Evolutionary conservation across 30 jellyfish, hydroid and myxozoan species (phyloP), one percentile per base, ranked within the genome.

Genomic region (Phacellophora camtschatica): DNA sequence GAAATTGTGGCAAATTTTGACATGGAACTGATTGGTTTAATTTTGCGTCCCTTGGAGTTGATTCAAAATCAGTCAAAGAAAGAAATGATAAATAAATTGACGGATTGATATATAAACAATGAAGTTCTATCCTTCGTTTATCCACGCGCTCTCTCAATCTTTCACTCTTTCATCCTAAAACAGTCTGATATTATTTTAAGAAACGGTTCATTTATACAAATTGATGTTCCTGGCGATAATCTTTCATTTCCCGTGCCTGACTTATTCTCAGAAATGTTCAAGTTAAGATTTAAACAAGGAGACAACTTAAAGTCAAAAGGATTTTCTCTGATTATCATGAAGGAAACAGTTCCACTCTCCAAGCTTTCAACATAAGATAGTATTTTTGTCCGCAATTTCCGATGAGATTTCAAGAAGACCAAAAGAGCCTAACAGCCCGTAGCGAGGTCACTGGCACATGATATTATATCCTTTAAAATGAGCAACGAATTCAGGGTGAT

Each of bases 291-390:
- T 20, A 56, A 22, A 39, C 39, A 41, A 43, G 29, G 3, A 43
- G 39, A 33, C n/a, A 39, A 33, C 80, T 42, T 43, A n/a, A 35
- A 66, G 53, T 39, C 57, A 66, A 22, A 39, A 24, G 61, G 32
- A 32, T 16, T 10, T n/a, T 25, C 57, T 28, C 28, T 42, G 33
- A 66, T 66, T 22, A 66, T 59, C 62, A 66, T 33, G 80, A 16
- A 66, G 80, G 80, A 66, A 33, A 66, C 80, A 39, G 62, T 16
- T 59, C 42, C 64, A 39, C 59, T 42, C 62, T 39, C 11, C 59
- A 66, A 29, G 80, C 65, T 33, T 62, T 66, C 33, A 62, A 66
- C 7, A 32, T 32, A 12, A 35, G 55, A 66, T 19, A 42, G 22
- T 22, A 66, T 41, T 5, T 10, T 23, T 33, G 39, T 59, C 80